Percentiles rank a stretch among this genome's conserved stretches.
These are phyloP conservation scores for Eciton burchellii DNA, from an alignment of 1,140 invertebrate genomes.

Conservation along the genomic window DNA sequence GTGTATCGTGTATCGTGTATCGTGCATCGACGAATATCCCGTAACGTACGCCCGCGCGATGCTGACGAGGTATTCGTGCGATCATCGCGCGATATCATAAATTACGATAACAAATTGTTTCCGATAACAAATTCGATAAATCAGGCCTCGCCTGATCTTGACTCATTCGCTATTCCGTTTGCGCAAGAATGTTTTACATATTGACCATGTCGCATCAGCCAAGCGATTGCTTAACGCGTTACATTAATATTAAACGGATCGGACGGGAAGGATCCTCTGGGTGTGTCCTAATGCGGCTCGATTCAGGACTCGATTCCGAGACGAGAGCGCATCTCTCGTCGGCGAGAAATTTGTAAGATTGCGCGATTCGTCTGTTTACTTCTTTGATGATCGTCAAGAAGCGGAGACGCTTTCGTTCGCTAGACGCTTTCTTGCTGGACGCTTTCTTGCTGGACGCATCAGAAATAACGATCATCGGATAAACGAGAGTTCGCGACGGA, in stretches of 20 bases:
- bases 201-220: conserved; percentile 4
- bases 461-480: too few relatives aligned
- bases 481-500: too few relatives aligned
- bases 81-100: neutral
- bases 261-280: neutral
- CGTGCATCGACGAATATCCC: too few relatives aligned
- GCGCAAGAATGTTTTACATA: neutral
- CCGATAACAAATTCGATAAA: neutral
- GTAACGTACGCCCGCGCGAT: too few relatives aligned
- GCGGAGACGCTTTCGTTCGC: too few relatives aligned
- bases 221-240: conserved; percentile 38
- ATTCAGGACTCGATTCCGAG: conserved; percentile 12
- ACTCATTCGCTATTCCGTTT: too few relatives aligned
- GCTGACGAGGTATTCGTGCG: too few relatives aligned
- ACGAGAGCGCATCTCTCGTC: conserved; percentile 3
- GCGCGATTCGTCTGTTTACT: neutral
- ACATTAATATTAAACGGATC: neutral
- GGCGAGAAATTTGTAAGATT: neutral
- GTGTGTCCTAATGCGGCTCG: neutral
- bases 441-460: too few relatives aligned
- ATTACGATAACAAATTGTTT: neutral
- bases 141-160: neutral
- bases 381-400: neutral
- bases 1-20: too few relatives aligned
- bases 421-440: too few relatives aligned